Evolutionary conservation across 1,140 invertebrate genomes (phyloP).

Genomic region (Tetramorium parvispinum): DNA sequence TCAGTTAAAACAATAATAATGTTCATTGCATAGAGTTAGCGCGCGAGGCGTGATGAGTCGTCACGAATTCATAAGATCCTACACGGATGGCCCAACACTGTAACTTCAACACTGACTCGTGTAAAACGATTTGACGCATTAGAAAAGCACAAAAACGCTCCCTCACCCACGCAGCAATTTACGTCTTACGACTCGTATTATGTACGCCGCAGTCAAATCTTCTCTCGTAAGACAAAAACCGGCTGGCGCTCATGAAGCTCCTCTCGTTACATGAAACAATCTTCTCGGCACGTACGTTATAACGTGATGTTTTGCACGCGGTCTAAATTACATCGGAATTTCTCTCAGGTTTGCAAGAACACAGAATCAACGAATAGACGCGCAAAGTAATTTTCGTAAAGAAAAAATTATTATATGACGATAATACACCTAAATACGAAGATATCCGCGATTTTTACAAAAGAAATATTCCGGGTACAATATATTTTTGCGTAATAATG

Average conservation of each 20-base stretch:
- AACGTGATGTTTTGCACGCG: slow-evolving; percentile 70
- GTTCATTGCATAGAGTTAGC: neutral
- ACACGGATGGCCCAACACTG: neutral
- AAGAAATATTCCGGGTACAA: neutral
- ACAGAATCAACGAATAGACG: slow-evolving; percentile 32
- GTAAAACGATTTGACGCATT: slow-evolving; percentile 56
- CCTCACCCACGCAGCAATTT: slow-evolving; percentile 55
- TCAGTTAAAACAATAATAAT: slow-evolving; percentile 64
- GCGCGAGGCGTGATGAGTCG: neutral
- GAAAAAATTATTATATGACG: neutral
- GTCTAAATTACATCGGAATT: slow-evolving; percentile 68
- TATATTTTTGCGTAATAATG: neutral
- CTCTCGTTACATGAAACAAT: slow-evolving; percentile 65
- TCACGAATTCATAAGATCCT: slow-evolving; percentile 4
- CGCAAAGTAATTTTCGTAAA: slow-evolving; percentile 28
- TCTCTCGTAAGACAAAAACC: slow-evolving; percentile 62
- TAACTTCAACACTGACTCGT: slow-evolving; percentile 8
- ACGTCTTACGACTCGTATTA: slow-evolving; percentile 54
- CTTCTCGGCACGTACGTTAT: slow-evolving; percentile 57
- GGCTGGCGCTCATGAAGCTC: slow-evolving; percentile 63
- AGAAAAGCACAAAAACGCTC: slow-evolving; percentile 48
- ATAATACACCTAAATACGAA: neutral
- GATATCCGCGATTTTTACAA: neutral
- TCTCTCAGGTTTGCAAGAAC: slow-evolving; percentile 28
- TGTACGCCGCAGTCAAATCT: slow-evolving; percentile 41